These are phyloP conservation scores for Xiphorhynchus elegans DNA, from an alignment of 2,113 vertebrate species.

Conservation along the genomic window DNA sequence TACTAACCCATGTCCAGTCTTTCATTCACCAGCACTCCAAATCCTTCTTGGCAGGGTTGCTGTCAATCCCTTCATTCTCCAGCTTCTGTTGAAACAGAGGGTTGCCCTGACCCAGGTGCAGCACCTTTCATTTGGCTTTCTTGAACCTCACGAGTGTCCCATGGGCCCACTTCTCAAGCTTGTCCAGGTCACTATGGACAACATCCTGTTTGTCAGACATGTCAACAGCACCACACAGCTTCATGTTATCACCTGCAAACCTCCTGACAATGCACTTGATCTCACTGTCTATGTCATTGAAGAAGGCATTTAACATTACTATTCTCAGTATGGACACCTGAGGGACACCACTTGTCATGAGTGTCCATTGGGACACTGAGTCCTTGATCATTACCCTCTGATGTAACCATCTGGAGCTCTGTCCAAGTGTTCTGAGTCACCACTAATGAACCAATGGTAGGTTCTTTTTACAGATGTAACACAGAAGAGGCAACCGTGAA, in stretches of 20 bases:
- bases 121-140: neutral
- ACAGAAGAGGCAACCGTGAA: neutral
- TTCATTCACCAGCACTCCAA: rapidly evolving
- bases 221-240: neutral
- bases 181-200: neutral
- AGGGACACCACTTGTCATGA: neutral
- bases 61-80: neutral
- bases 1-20: too few relatives aligned
- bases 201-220: neutral
- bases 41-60: rapidly evolving
- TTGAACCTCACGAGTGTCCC: neutral
- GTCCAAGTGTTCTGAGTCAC: neutral
- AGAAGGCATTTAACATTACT: neutral
- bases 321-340: neutral
- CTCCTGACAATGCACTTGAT: neutral
- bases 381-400: neutral
- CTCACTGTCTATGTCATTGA: too few relatives aligned
- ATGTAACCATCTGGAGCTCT: neutral
- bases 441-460: neutral
- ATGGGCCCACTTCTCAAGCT: neutral
- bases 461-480: neutral
- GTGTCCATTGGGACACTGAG: neutral
- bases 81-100: rapidly evolving
- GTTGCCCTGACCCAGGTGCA: neutral
- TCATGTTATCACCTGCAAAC: neutral